Percentiles rank a stretch among this genome's conserved stretches.
Evolutionary conservation across 2,888 invertebrate species (phyloP).

Genomic region (Carterocephalus palaemon): DNA sequence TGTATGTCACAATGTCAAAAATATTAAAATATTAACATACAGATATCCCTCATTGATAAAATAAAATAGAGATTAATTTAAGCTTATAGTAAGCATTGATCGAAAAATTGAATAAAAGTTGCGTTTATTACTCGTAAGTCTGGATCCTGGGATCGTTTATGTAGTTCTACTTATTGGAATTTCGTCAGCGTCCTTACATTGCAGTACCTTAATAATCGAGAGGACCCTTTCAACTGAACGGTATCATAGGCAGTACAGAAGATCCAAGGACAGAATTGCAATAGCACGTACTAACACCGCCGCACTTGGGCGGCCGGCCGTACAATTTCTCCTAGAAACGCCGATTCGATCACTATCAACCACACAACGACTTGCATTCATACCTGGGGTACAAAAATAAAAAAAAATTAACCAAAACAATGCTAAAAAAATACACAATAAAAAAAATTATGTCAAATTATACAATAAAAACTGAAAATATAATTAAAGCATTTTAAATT

Average conservation of each 20-base stretch:
- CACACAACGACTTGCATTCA: constrained; percentile 74
- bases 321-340: constrained; percentile 41
- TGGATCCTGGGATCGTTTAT: constrained; percentile 1
- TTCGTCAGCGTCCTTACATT: constrained; percentile 3
- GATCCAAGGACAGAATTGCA: constrained; percentile 50
- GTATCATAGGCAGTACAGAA: constrained; percentile 1
- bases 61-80: not conserved
- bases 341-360: constrained; percentile 52
- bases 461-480: not conserved
- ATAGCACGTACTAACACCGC: constrained; percentile 43
- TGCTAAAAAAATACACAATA: constrained; percentile 37
- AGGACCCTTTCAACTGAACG: constrained; percentile 8
- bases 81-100: not conserved
- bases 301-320: constrained; percentile 18
- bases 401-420: constrained; percentile 38
- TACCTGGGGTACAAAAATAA: constrained; percentile 62
- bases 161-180: constrained; percentile 6
- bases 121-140: constrained; percentile 3
- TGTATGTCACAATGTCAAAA: no score
- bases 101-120: constrained; percentile 3
- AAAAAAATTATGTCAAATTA: constrained; percentile 29
- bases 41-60: no score
- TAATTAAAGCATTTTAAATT: no score
- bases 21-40: no score
- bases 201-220: constrained; percentile 14